These are phyloP conservation scores for Steromphala cineraria DNA, from an alignment of 2,888 invertebrate genomes.

Conservation along the genomic window DNA sequence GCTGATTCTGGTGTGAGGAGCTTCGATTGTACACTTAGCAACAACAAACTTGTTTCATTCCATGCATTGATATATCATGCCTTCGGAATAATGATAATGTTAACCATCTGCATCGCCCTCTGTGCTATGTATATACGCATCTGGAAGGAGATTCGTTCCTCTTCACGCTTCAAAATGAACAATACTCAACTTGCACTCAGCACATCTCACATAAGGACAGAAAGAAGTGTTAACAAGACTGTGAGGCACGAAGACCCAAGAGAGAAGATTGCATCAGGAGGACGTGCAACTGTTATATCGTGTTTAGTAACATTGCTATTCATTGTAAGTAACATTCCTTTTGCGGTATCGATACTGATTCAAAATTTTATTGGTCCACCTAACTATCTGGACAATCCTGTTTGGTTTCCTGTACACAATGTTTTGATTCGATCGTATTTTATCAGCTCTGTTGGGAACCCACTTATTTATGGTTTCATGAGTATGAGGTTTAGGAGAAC, in stretches of 20 bases:
- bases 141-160: not conserved
- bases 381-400: constrained; percentile 21
- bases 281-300: too few relatives aligned
- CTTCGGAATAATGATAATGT: not conserved
- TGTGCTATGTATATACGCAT: not conserved
- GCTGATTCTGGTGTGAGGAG: constrained; percentile 10
- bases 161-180: not conserved
- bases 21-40: constrained; percentile 34
- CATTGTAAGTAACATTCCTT: too few relatives aligned
- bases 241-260: too few relatives aligned
- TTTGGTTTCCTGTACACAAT: constrained; percentile 44
- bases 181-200: not conserved
- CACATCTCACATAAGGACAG: too few relatives aligned
- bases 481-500: constrained; percentile 49
- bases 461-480: constrained; percentile 56
- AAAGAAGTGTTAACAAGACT: too few relatives aligned
- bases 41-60: constrained; percentile 1
- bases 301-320: too few relatives aligned
- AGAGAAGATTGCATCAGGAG: too few relatives aligned
- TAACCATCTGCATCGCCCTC: not conserved
- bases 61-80: constrained; percentile 30
- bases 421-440: constrained; percentile 59
- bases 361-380: too few relatives aligned
- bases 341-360: too few relatives aligned
- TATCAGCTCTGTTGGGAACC: constrained; percentile 56